A percentile compares a stretch with the other conserved stretches of the same genome.
Evolutionary conservation across 2,113 vertebrate genomes (phyloP).

Genomic region (Hemiscyllium ocellatum): DNA sequence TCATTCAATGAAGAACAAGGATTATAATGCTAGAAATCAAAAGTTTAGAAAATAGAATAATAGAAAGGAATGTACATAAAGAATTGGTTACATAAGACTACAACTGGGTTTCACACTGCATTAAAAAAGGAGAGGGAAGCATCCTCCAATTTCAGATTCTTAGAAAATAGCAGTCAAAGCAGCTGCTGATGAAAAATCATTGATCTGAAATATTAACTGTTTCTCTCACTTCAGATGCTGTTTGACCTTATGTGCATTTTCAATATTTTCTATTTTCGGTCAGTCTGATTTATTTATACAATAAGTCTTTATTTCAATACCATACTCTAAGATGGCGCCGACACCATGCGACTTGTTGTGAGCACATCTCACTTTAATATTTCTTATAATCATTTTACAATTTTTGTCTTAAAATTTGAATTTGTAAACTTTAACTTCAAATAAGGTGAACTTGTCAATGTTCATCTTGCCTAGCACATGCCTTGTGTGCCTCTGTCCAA

Average conservation of each 20-base stretch:
- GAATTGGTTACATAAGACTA: neutral
- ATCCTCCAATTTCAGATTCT: neutral
- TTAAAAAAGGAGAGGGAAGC: neutral
- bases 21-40: neutral
- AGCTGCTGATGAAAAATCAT: neutral
- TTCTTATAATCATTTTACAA: too few species aligned
- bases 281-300: neutral
- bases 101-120: neutral
- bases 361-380: too few species aligned
- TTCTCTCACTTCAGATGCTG: neutral
- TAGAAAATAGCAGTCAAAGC: neutral
- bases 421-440: too few species aligned
- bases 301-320: neutral
- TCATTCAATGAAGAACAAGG: neutral
- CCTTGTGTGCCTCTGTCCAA: too few species aligned
- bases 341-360: too few species aligned
- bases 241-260: neutral
- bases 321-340: neutral
- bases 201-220: neutral
- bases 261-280: neutral
- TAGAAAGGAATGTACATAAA: neutral
- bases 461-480: too few species aligned
- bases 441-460: too few species aligned
- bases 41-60: neutral
- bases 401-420: too few species aligned